These are phyloP conservation scores for Paralvinella palmiformis DNA, from an alignment of 1,140 invertebrate species.

Conservation along the genomic window DNA sequence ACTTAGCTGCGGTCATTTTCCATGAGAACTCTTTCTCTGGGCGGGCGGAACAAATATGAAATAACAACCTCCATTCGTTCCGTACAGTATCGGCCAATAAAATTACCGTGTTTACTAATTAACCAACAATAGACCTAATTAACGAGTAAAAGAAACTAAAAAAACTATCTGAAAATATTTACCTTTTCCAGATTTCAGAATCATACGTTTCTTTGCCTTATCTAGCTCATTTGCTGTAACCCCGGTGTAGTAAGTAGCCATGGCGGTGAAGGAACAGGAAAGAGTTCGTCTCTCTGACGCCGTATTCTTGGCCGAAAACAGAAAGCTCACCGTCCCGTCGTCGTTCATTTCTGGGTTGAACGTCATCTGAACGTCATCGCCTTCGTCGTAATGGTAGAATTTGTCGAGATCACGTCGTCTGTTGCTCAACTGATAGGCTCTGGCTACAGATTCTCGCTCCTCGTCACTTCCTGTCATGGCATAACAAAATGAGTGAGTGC, in stretches of 20 bases:
- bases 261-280: neutral
- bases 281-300: neutral
- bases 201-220: neutral
- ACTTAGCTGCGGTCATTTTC: neutral
- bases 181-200: slow-evolving; percentile 1
- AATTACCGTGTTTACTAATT: neutral
- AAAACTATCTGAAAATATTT: neutral
- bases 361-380: slow-evolving; percentile 1
- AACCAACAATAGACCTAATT: neutral
- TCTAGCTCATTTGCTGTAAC: neutral
- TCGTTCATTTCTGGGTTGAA: neutral
- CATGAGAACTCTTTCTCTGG: neutral
- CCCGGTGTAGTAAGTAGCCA: slow-evolving; percentile 10
- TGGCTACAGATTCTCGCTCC: slow-evolving; percentile 1
- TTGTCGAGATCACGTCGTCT: neutral
- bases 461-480: neutral
- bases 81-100: neutral
- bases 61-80: neutral
- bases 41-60: neutral
- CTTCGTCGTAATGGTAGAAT: neutral
- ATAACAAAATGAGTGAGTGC: neutral
- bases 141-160: neutral
- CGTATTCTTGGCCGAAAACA: neutral
- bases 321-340: neutral
- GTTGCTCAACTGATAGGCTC: neutral